Evolutionary conservation across 37 sponge, comb jelly and placozoan genomes (phyloP), one percentile per base, ranked within the genome.

Genomic region (Sycon ciliatum): DNA sequence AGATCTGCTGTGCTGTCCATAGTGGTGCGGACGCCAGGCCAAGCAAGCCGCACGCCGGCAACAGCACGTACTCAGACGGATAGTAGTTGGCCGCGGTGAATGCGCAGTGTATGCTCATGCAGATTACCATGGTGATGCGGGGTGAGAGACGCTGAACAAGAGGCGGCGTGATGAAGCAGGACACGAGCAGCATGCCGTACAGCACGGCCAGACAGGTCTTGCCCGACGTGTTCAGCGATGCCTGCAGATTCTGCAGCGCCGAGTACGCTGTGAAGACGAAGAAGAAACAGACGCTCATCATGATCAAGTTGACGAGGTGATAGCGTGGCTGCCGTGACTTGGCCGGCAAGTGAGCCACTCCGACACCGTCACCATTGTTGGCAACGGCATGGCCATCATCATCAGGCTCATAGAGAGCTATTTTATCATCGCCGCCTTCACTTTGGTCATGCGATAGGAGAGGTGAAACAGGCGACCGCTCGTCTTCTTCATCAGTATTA

Each of bases 51-150:
- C 79, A 74, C 9, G 61, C 65, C 24, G 88, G 88, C n/a, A 87
- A 35, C 9, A 87, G 81, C 1, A 84, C 80, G 75, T 77, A 83
- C 84, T 78, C 80, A 26, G 38, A 36, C 0, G 88, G 84, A 53
- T 87, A 83, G 71, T 49, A 87, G 75, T 87, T 80, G 39, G 78
- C 20, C 1, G 36, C 49, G 0, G 75, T 68, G 61, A 71, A 87
- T 6, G 42, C 1, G 27, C 16, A 0, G n/a, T 57, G 35, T 13
- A 9, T 6, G n/a, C 6, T 20, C 5, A 57, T 61, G 36, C 63
- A 11, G 3, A 5, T 6, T 6, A 73, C 33, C 7, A 73, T 16
- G 3, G 65, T 73, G 28, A 31, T 61, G 36, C 62, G 61, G 64
- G 74, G 56, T 64, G 1, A 26, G 74, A 49, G 32, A 67, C 60